Percentiles rank a stretch among this genome's conserved stretches.
Conservation (phyloP, 2,113 vertebrate genomes). For the Pavo muticus region DNA sequence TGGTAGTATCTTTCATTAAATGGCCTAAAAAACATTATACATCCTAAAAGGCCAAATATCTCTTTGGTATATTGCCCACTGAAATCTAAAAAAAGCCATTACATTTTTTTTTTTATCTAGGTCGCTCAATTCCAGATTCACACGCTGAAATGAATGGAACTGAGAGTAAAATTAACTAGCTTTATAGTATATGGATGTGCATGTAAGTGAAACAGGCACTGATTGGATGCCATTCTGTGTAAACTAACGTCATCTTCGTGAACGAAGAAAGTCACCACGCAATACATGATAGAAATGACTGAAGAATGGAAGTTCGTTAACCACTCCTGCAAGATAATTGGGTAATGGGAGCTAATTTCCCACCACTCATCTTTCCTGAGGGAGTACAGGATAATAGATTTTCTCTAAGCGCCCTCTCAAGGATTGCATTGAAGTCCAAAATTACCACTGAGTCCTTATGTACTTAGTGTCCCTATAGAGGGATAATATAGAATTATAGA, state of each 20-base stretch:
- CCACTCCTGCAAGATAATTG: background rate
- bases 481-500: background rate
- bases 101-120: background rate
- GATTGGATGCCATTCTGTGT: background rate
- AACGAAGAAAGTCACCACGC: background rate
- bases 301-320: background rate
- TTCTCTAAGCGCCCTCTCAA: conserved; percentile 12
- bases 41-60: background rate
- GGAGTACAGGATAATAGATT: background rate
- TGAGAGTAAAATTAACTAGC: background rate
- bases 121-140: background rate
- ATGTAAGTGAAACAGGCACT: background rate
- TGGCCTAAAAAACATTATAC: background rate
- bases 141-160: background rate
- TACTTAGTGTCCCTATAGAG: background rate
- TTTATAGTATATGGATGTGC: background rate
- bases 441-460: background rate
- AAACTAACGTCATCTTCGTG: background rate
- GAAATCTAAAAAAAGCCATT: background rate
- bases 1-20: background rate
- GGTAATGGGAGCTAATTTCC: background rate
- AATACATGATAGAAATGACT: background rate
- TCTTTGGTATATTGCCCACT: background rate
- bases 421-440: background rate
- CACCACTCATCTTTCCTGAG: background rate